phyloP scores from a whole-genome alignment of 2,888 invertebrate species.

The Agriopis marginaria region DNA sequence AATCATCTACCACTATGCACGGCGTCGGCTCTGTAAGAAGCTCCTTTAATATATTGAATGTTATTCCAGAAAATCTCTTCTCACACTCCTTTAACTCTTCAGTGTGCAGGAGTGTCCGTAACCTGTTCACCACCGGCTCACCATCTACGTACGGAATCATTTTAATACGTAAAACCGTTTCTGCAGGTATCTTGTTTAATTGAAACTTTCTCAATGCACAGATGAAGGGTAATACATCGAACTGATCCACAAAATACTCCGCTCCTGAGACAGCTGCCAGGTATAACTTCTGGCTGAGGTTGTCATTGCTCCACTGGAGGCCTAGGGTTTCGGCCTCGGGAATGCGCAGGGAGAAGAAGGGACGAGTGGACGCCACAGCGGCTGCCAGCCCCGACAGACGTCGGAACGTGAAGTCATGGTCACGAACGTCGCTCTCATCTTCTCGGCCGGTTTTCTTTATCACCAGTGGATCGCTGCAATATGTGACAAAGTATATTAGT shows the following conservation, averaged over 20 bases:
- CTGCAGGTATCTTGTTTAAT: not conserved
- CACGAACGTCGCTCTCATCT: not conserved
- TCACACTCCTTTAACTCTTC: not conserved
- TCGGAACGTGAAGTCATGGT: not conserved
- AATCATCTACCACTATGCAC: no score
- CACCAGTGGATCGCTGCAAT: not conserved
- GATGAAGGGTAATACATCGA: not conserved
- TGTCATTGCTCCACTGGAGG: not conserved
- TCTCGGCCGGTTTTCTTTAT: not conserved
- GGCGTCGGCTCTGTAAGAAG: no score
- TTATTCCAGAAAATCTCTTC: not conserved
- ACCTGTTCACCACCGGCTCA: not conserved
- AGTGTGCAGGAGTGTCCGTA: not conserved
- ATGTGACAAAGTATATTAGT: not conserved
- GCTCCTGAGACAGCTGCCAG: not conserved
- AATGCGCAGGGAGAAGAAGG: not conserved
- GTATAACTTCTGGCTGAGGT: not conserved
- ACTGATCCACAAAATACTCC: not conserved
- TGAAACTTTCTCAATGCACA: not conserved
- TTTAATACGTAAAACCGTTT: not conserved
- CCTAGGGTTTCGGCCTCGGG: not conserved
- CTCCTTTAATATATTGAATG: not conserved
- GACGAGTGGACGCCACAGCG: not conserved
- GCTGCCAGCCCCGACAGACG: not conserved
- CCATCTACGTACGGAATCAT: not conserved